Evolutionary conservation across 1,140 invertebrate genomes (phyloP), one percentile per base, ranked within the genome.

Genomic region (Scaptomyza graminum): DNA sequence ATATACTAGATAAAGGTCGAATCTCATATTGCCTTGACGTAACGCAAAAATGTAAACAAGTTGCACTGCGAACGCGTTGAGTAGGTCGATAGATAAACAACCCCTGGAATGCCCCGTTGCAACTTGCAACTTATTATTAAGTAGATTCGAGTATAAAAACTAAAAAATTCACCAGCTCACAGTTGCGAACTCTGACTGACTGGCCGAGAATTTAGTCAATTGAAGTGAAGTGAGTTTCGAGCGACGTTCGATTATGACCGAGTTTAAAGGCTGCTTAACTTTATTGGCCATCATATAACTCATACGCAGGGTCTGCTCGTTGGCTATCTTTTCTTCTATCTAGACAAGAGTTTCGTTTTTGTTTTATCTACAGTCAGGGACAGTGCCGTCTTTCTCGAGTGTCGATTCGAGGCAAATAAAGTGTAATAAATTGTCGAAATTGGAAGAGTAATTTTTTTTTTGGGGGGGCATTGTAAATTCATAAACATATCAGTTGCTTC

Each of bases 361-460:
- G 55, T 67, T 61, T 72, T 60, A 71, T 74, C 74, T 74, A 46
- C 70, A 73, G 82, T 56, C 64, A 74, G 41, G 54, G 65, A 67
- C 65, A 67, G 65, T 67, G 8, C 22, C 50, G 15, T 55, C 62
- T 55, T 52, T 61, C 7, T 39, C 7, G 59, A 69, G 50, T 62
- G 50, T 61, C 37, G 57, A 79, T 62, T 66, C 71, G 11, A 49
- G 60, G 62, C 67, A 84, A 69, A 79, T 83, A 84, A 85, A 80
- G 73, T 83, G 66, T 76, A 79, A 88, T 88, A 88, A 88, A 88
- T 88, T 83, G 79, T 88, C 73, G 79, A 88, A 88, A 88, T 88
- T 88, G 73, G 84, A 88, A 88, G 83, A 88, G 83, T 64, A 79
- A 71, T 7, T 34, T 83, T 88, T n/a, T n/a, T n/a, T n/a, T 49